Percentiles rank a stretch among this genome's conserved stretches.
These are phyloP conservation scores for Sisyra nigra DNA, from an alignment of 2,888 invertebrate species.

Conservation along the genomic window DNA sequence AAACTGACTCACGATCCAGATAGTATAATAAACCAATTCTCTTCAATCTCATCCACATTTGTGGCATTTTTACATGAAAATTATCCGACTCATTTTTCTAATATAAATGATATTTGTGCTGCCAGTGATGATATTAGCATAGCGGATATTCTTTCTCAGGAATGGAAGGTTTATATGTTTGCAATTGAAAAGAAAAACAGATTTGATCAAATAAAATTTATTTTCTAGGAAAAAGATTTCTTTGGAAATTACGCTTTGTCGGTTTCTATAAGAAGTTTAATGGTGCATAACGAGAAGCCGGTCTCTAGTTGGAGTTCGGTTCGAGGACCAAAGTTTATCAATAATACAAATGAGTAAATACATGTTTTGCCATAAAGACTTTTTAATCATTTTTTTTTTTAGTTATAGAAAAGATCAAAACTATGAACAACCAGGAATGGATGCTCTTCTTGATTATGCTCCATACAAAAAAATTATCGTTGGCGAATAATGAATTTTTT, in stretches of 20 bases:
- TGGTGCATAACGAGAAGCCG: conserved; percentile 52
- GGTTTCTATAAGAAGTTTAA: conserved; percentile 47
- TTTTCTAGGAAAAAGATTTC: conserved; percentile 24
- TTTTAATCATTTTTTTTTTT: not conserved
- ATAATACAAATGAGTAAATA: conserved; percentile 16
- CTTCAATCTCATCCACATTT: conserved; percentile 47
- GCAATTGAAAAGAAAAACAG: not conserved
- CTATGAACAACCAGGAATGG: not conserved
- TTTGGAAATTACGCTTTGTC: conserved; percentile 37
- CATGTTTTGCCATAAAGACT: not conserved
- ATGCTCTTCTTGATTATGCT: not conserved
- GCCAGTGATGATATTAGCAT: conserved; percentile 53
- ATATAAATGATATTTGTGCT: conserved; percentile 40
- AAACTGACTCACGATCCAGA: conserved; percentile 44
- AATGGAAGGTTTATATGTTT: conserved; percentile 39
- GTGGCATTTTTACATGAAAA: conserved; percentile 56
- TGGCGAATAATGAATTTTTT: not conserved
- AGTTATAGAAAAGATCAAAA: not conserved
- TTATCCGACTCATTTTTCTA: conserved; percentile 53
- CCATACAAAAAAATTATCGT: not conserved
- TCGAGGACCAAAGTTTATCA: conserved; percentile 28
- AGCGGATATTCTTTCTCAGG: conserved; percentile 47
- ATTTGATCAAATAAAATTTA: not conserved
- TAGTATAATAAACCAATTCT: conserved; percentile 48
- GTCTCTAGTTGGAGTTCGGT: conserved; percentile 61